A percentile compares a stretch with the other conserved stretches of the same genome.
These are phyloP conservation scores for Drosophila rhopaloa DNA, from an alignment of 1,140 invertebrate species.

Conservation along the genomic window DNA sequence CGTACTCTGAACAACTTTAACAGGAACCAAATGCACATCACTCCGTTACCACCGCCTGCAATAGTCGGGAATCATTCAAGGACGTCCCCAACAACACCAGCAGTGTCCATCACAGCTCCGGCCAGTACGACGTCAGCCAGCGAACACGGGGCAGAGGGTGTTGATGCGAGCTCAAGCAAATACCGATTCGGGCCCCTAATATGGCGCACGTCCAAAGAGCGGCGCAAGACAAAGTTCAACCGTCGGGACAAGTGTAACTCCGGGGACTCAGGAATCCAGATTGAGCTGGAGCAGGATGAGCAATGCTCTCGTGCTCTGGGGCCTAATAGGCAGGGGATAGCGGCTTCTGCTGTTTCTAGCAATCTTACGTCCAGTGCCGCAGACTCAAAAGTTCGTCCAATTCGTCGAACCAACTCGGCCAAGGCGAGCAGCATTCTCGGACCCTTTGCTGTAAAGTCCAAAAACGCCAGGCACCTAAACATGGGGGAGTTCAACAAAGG, in stretches of 20 bases:
- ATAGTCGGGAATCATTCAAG: slow-evolving; percentile 11
- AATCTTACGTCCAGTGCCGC: slow-evolving; percentile 11
- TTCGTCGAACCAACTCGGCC: slow-evolving; percentile 78
- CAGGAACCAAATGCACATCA: slow-evolving; percentile 67
- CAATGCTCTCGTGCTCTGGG: slow-evolving; percentile 56
- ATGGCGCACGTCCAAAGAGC: slow-evolving; percentile 90
- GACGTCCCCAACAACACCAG: slow-evolving; percentile 82
- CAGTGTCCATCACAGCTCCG: slow-evolving; percentile 50
- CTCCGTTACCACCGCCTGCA: slow-evolving; percentile 35
- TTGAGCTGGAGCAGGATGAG: slow-evolving; percentile 86
- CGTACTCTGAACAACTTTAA: slow-evolving; percentile 88
- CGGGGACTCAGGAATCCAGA: slow-evolving; percentile 91
- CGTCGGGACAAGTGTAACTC: slow-evolving; percentile 90
- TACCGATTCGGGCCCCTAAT: slow-evolving; percentile 88
- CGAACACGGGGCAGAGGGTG: slow-evolving; percentile 12
- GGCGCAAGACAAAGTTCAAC: slow-evolving; percentile 89
- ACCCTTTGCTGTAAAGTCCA: slow-evolving; percentile 33
- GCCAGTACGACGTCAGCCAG: slow-evolving; percentile 1
- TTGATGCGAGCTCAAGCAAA: slow-evolving; percentile 50
- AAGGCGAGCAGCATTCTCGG: slow-evolving; percentile 63
- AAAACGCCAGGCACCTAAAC: slow-evolving; percentile 46
- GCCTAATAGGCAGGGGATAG: background rate
- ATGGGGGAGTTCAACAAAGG: slow-evolving; percentile 22
- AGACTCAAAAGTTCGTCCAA: slow-evolving; percentile 47
- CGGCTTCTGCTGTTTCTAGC: background rate